phyloP scores from a whole-genome alignment of 2,888 invertebrate genomes.

The Oxytorus armatus region DNA sequence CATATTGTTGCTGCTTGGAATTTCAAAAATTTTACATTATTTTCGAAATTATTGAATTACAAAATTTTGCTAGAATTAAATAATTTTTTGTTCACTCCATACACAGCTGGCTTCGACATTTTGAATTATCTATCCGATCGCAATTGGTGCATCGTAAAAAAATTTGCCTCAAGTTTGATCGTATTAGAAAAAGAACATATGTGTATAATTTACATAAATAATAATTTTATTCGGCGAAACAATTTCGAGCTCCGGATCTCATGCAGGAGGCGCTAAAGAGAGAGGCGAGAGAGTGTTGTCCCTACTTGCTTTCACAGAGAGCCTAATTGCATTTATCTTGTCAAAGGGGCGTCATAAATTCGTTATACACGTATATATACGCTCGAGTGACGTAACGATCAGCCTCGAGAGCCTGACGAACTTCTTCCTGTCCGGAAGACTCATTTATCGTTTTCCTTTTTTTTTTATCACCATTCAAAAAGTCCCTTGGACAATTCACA shows the following conservation, averaged over 20 bases:
- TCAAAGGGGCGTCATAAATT: conserved; percentile 79
- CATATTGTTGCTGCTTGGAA: too few species aligned
- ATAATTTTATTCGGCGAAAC: conserved; percentile 8
- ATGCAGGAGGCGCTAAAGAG: conserved; percentile 2
- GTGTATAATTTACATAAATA: neutral
- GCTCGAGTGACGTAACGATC: conserved; percentile 20
- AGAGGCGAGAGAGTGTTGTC: neutral
- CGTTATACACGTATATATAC: conserved; percentile 65
- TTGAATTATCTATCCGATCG: neutral
- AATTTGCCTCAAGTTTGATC: too few species aligned
- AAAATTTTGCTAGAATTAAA: too few species aligned
- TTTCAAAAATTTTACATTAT: too few species aligned
- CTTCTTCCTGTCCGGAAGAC: conserved; percentile 38
- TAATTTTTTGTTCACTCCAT: too few species aligned
- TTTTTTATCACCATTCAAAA: neutral
- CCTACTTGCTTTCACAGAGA: conserved; percentile 73
- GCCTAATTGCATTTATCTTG: conserved; percentile 77
- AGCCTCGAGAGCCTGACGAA: conserved; percentile 39
- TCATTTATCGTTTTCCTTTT: conserved; percentile 25
- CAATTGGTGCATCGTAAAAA: too few species aligned
- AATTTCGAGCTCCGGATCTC: conserved; percentile 6
- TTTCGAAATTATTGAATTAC: too few species aligned
- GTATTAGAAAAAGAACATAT: neutral
- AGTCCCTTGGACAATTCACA: neutral
- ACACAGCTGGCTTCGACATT: too few species aligned